These are phyloP conservation scores for Ammodramus savannarum DNA, from an alignment of 2,113 vertebrate genomes.

Conservation along the genomic window DNA sequence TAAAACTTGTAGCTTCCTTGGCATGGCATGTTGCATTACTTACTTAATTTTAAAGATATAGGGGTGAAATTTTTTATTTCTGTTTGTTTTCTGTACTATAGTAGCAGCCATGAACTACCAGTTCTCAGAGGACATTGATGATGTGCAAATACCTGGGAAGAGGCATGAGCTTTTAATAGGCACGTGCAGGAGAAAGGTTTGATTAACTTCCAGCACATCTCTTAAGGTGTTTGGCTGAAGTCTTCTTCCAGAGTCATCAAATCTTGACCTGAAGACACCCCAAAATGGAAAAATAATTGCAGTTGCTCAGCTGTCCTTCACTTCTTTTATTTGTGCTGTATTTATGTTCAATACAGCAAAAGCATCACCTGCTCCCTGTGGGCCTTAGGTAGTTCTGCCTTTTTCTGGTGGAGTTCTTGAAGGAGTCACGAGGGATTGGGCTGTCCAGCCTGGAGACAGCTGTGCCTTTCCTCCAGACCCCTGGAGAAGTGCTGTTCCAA, in stretches of 20 bases:
- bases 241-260: background rate
- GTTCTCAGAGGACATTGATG: background rate
- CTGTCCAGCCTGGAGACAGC: background rate
- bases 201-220: background rate
- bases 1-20: background rate
- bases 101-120: background rate
- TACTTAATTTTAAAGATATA: background rate
- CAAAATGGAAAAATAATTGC: background rate
- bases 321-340: background rate
- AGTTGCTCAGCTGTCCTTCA: background rate
- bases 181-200: background rate
- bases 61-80: background rate
- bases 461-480: background rate
- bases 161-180: background rate
- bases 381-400: background rate
- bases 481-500: background rate
- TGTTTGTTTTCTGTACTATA: background rate
- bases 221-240: background rate
- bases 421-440: background rate
- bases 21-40: background rate
- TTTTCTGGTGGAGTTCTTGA: background rate
- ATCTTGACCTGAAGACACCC: background rate
- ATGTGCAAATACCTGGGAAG: background rate
- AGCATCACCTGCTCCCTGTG: accelerated
- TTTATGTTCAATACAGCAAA: background rate